Evolutionary conservation across 1,140 invertebrate species (phyloP), one percentile per base, ranked within the genome.

Genomic region (Holcopasites calliopsidis): DNA sequence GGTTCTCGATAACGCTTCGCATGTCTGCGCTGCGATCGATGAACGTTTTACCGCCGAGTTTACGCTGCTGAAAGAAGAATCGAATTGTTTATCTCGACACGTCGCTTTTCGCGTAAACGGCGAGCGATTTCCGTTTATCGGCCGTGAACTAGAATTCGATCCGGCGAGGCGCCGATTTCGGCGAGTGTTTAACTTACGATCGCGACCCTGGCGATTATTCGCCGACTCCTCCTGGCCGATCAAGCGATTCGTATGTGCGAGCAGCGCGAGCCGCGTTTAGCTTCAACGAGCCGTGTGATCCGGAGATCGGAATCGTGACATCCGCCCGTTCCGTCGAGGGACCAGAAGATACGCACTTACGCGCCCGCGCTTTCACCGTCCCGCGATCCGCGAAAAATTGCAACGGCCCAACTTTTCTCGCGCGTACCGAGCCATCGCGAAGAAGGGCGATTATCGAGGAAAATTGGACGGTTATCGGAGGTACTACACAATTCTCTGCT

Each of bases 211-310:
- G 31, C 11, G 33, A 38, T 38, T 6, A 21, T 13, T 60, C 31
- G 26, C 2, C 11, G 26, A 16, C 6, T 10, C 47, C 40, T 44
- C 42, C n/a, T 64, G n/a, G 61, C 28, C 42, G 31, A 64, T 64
- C 47, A 47, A 64, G 40, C 61, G 42, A 62, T 62, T 62, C 60
- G 40, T 64, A 47, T 47, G 61, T 47, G 42, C 42, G 28, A 64
- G 40, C 26, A 13, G 16, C 18, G 38, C 18, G 38, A 38, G 13
- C 18, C 28, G 40, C n/a, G 31, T 11, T 64, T 47, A 26, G 16
- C 40, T 6, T 38, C 42, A 47, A 64, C 21, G 40, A 42, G 21
- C 42, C 40, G 42, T n/a, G n/a, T 64, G 31, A 64, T 64, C 61
- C 28, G 26, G 26, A 47, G 61, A 64, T 64, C 31, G 61, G 61